phyloP scores from a whole-genome alignment of 64 coral and sea anemone species.

The Acropora tenuis region DNA sequence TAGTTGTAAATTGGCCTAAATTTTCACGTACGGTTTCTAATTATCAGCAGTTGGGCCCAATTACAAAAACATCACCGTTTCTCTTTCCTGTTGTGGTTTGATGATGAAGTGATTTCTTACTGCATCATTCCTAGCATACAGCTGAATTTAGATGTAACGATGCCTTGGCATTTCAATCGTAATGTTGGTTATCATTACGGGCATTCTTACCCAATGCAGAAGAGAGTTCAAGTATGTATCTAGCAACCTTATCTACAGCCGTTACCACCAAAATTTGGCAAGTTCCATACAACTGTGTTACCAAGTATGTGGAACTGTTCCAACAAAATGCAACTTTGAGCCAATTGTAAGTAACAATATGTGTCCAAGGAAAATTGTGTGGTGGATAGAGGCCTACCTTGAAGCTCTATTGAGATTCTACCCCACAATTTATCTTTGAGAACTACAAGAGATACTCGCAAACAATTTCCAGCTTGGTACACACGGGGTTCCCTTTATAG shows the following conservation, averaged over 20 bases:
- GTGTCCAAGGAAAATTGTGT: not conserved
- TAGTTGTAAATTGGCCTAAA: conserved; percentile 5
- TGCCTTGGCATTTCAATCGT: conserved; percentile 35
- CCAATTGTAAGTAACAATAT: conserved; percentile 33
- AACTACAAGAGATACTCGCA: conserved; percentile 34
- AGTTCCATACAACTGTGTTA: conserved; percentile 41
- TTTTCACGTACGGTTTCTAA: too few species aligned
- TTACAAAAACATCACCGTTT: conserved; percentile 40
- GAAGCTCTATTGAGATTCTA: conserved; percentile 45
- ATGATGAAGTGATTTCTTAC: not conserved
- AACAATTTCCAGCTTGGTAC: conserved; percentile 28
- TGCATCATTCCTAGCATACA: too few species aligned
- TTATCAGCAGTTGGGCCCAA: conserved; percentile 22
- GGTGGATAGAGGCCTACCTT: conserved; percentile 46
- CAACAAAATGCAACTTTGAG: conserved; percentile 17
- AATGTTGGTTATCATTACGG: conserved; percentile 24
- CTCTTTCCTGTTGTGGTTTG: conserved; percentile 46
- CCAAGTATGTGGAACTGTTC: conserved; percentile 18
- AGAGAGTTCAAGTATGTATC: conserved; percentile 47
- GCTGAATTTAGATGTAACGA: not conserved
- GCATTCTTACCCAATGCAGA: conserved; percentile 28
- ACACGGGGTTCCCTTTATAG: not conserved
- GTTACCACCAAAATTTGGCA: not conserved
- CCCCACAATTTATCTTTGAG: conserved; percentile 50
- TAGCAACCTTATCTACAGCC: conserved; percentile 23